These are phyloP conservation scores for Lasius fuliginosus DNA, from an alignment of 2,888 invertebrate genomes.

Conservation along the genomic window DNA sequence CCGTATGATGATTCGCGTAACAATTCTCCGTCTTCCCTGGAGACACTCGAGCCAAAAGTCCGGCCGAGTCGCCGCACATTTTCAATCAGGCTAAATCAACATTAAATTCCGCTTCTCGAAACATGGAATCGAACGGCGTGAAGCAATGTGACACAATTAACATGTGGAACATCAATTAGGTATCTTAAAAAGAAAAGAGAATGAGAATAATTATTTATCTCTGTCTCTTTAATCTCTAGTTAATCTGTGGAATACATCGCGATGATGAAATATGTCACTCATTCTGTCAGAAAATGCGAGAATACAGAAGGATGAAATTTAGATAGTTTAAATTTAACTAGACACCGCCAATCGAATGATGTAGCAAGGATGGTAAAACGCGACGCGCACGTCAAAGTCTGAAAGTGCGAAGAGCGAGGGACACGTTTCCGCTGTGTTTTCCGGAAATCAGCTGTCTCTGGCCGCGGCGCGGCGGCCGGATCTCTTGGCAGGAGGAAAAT, in stretches of 20 bases:
- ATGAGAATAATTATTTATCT: not conserved
- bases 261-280: not conserved
- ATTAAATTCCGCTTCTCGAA: not conserved
- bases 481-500: slow-evolving; percentile 78
- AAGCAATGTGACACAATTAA: not conserved
- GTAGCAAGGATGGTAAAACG: not conserved
- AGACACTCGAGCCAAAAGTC: slow-evolving; percentile 14
- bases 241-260: not conserved
- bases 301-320: not conserved
- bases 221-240: not conserved
- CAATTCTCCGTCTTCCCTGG: slow-evolving; percentile 14
- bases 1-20: slow-evolving; percentile 19
- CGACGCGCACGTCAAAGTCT: slow-evolving; percentile 60
- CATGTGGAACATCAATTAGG: not conserved
- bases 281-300: not conserved
- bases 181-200: not conserved
- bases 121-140: not conserved
- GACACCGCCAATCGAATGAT: not conserved
- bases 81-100: slow-evolving; percentile 18
- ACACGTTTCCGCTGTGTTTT: slow-evolving; percentile 63
- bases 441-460: slow-evolving; percentile 69
- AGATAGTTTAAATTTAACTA: slow-evolving; percentile 5
- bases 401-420: slow-evolving; percentile 63
- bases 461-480: slow-evolving; percentile 47
- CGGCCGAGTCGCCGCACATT: not conserved